phyloP scores from a whole-genome alignment of 2,888 invertebrate species.

The Limnephilus auricula region DNA sequence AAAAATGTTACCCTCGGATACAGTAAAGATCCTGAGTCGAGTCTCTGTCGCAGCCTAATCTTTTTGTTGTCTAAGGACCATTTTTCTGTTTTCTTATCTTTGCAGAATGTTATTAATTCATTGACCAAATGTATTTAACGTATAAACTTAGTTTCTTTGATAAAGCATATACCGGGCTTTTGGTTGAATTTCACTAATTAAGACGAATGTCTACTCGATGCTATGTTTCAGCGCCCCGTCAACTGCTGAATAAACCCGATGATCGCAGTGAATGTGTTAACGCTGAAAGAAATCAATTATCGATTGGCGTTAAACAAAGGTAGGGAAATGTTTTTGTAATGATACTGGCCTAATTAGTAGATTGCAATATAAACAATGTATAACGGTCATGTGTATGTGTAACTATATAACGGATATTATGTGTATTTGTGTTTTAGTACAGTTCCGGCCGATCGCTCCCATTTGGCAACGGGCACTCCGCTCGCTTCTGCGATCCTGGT shows the following conservation, averaged over 20 bases:
- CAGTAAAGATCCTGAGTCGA: too few relatives aligned
- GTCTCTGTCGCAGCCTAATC: too few relatives aligned
- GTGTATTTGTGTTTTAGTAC: not conserved
- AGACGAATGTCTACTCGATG: not conserved
- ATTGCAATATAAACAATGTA: not conserved
- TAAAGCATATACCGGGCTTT: not conserved
- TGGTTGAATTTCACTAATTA: not conserved
- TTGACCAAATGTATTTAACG: too few relatives aligned
- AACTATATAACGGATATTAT: too few relatives aligned
- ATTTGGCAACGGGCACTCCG: slow-evolving; percentile 12
- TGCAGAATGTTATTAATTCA: too few relatives aligned
- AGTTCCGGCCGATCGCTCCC: slow-evolving; percentile 52
- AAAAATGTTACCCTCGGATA: too few relatives aligned
- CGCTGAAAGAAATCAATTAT: not conserved
- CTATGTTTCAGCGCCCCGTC: not conserved
- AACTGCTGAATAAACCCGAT: not conserved
- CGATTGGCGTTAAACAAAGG: not conserved
- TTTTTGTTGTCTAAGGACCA: too few relatives aligned
- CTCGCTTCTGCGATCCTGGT: slow-evolving; percentile 16
- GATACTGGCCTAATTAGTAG: not conserved
- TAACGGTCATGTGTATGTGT: not conserved
- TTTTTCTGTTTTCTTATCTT: too few relatives aligned
- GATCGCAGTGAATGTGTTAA: not conserved
- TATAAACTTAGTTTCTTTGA: not conserved
- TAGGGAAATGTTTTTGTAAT: not conserved